Conservation (phyloP, 2,113 vertebrate species). For the Sander vitreus region DNA sequence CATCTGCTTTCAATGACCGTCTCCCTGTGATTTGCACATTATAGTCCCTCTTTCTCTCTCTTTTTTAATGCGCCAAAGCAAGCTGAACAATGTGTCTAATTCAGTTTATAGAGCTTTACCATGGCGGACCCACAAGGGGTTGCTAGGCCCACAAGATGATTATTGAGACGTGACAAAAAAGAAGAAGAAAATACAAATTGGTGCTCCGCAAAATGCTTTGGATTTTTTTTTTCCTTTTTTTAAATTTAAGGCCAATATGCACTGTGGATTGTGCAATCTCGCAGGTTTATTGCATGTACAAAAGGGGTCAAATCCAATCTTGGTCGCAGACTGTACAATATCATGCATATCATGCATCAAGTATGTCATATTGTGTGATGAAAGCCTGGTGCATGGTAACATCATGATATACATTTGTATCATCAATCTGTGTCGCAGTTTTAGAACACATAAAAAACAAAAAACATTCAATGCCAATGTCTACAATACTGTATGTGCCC, state of each 20-base stretch:
- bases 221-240: neutral
- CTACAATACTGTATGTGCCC: no score
- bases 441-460: no score
- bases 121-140: neutral
- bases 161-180: neutral
- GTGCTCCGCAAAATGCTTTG: neutral
- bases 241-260: neutral
- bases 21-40: constrained; percentile 5
- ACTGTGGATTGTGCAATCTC: neutral
- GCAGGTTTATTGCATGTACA: no score
- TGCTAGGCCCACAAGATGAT: neutral
- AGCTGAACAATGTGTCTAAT: neutral
- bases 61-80: neutral
- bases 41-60: neutral
- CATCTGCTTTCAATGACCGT: constrained; percentile 7
- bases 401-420: no score
- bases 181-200: no score
- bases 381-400: no score
- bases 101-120: neutral
- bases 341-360: no score
- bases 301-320: no score
- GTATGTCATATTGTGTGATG: no score
- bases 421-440: no score
- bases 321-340: no score
- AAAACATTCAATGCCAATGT: no score